Conservation (phyloP, 2,888 invertebrate genomes). For the Tachystola acroxantha region DNA sequence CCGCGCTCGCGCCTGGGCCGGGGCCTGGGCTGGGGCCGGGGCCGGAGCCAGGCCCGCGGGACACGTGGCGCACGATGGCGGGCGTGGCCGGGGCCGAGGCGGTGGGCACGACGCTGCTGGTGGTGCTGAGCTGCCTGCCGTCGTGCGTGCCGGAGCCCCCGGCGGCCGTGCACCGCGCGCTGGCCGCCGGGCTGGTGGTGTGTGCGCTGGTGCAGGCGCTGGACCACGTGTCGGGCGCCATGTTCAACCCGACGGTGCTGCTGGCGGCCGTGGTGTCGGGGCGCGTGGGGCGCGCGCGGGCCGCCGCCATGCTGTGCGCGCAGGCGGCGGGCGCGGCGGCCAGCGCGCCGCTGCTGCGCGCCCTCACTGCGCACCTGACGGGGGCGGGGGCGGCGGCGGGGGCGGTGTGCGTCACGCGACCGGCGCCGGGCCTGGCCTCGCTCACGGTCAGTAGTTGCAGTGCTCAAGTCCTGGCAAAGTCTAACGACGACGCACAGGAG, state of each 20-base stretch:
- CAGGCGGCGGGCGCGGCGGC: constrained; percentile 81
- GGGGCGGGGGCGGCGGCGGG: constrained; percentile 21
- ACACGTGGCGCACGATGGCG: constrained; percentile 21
- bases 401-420: constrained; percentile 46
- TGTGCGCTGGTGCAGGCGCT: constrained; percentile 83
- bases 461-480: no score
- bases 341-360: constrained; percentile 81
- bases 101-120: constrained; percentile 81
- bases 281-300: constrained; percentile 65
- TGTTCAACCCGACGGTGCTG: constrained; percentile 87
- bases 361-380: constrained; percentile 41
- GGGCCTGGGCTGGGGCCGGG: not conserved
- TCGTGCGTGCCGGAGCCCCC: constrained; percentile 36
- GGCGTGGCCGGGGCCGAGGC: constrained; percentile 77
- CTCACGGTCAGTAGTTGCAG: not conserved
- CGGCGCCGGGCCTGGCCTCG: constrained; percentile 44
- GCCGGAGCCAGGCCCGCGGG: not conserved
- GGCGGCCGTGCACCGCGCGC: constrained; percentile 58
- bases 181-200: constrained; percentile 82
- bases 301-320: constrained; percentile 77
- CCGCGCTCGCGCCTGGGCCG: no score
- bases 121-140: constrained; percentile 84
- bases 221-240: constrained; percentile 86
- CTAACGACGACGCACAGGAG: no score
- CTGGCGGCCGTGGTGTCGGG: constrained; percentile 80